Evolutionary conservation across 2,113 vertebrate genomes (phyloP), one percentile per base, ranked within the genome.

Genomic region (Theristicus caerulescens): DNA sequence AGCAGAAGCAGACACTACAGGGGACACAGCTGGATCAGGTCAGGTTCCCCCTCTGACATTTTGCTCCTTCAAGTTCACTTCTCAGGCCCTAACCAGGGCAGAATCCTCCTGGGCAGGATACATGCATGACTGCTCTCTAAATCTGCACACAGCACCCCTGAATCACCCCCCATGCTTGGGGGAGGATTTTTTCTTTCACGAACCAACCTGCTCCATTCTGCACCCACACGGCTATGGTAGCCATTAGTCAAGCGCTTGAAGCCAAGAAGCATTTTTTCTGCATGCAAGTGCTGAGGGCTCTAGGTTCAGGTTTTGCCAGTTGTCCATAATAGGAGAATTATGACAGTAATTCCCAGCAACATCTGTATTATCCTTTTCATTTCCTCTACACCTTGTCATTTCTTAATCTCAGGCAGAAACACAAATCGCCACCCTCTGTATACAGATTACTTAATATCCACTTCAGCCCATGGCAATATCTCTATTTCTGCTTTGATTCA

Each of bases 361-460:
- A 81, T 51, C 64, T 81, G 25, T 54, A 38, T 91, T 86, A 78
- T 70, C n/a, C 42, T 94, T 70, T 93, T 74, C 58, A 84, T 84
- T 96, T 96, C 86, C 83, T 91, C 76, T 83, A 47, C 22, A 88
- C 64, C 27, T 94, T 84, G 51, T 55, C 6, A 64, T 84, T 91
- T 84, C 76, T 88, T 86, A 78, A 95, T 96, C 87, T 90, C 47
- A n/a, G n/a, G 16, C 38, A 95, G 77, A 93, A 92, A 82, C 29
- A 74, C 47, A 89, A 88, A 94, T 81, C 72, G 26, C 29, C 0
- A 0, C 42, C 55, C 42, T 74, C 59, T 81, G 16, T 42, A 46
- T 32, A 62, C 18, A 77, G 67, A 84, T 94, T 88, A 81, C 34
- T 91, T 80, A 81, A 86, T 55, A 83, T 21, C 55, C 22, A 78